Conservation (phyloP, 2,113 vertebrate genomes). For the Elephas maximus region DNA sequence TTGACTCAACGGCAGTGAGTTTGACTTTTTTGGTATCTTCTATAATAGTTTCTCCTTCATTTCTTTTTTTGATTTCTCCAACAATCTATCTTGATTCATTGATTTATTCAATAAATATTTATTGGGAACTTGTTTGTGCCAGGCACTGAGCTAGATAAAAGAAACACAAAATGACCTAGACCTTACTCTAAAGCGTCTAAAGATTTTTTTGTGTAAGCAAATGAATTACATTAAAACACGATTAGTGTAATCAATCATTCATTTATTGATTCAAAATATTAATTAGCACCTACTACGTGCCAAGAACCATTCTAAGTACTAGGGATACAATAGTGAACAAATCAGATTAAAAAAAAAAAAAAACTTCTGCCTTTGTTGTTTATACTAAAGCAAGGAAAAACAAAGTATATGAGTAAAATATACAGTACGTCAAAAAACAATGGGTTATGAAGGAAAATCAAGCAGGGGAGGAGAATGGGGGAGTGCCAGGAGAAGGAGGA, state of each 20-base stretch:
- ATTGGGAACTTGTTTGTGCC: not conserved
- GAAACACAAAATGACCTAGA: conserved; percentile 1
- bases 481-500: not conserved
- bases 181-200: not conserved
- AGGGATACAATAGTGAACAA: not conserved
- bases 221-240: not conserved
- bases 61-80: conserved; percentile 17
- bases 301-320: not conserved
- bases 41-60: not conserved
- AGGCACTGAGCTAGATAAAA: not conserved
- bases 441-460: not conserved
- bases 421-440: not conserved
- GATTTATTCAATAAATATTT: conserved; percentile 19
- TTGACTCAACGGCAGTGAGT: too few relatives aligned
- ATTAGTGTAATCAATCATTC: not conserved
- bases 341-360: not conserved
- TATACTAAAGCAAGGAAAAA: not conserved
- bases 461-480: not conserved
- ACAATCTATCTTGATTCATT: not conserved
- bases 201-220: not conserved
- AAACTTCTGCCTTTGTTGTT: not conserved
- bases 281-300: not conserved
- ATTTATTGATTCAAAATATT: not conserved
- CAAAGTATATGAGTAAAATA: not conserved
- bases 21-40: not conserved